Evolutionary conservation across 1,140 invertebrate genomes (phyloP), one percentile per base, ranked within the genome.

Genomic region (Pygmarrhopalites habei): DNA sequence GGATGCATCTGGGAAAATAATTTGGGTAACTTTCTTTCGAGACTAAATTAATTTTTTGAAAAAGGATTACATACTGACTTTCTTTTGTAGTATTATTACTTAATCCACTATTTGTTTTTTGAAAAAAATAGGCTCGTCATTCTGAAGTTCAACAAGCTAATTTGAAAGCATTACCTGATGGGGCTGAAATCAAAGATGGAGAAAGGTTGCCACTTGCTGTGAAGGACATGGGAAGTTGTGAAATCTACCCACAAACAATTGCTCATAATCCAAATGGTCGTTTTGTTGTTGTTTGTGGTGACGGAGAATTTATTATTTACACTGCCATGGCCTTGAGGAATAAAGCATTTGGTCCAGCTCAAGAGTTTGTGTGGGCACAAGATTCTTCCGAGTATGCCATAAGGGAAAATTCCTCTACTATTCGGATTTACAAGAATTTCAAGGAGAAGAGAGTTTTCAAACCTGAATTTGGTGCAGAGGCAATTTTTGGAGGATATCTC

Each of bases 221-320:
- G 0, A 99, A 99, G 76, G 97, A 99, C 72, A 97, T 99, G 92
- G 97, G 97, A 0, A 92, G 92, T 21, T 99, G 95, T 79, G 97
- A 99, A 79, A 97, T 99, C 68, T 99, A 98, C 77, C 97, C 97
- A 0, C 96, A 99, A 75, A 97, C 90, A 0, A 93, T 99, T 66
- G 88, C 91, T 23, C 97, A 99, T 73, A 99, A 98, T 80, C 93
- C 95, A 0, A 99, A 99, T 78, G 97, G 97, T 46, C 85, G 95
- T 51, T 99, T 99, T 79, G 88, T 99, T 1, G 96, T 98, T 3
- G 95, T 99, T 10, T 99, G 97, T 77, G 97, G 97, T 12, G 97
- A 99, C 78, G 97, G 96, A 0, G 97, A 99, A 76, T 99, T 98
- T 75, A 99, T 99, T 17, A 98, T 99, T 70, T 99, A 99, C 77